Base-by-base conservation (phyloP, 2,797 vertebrate species). In the Gouania willdenowi region DNA sequence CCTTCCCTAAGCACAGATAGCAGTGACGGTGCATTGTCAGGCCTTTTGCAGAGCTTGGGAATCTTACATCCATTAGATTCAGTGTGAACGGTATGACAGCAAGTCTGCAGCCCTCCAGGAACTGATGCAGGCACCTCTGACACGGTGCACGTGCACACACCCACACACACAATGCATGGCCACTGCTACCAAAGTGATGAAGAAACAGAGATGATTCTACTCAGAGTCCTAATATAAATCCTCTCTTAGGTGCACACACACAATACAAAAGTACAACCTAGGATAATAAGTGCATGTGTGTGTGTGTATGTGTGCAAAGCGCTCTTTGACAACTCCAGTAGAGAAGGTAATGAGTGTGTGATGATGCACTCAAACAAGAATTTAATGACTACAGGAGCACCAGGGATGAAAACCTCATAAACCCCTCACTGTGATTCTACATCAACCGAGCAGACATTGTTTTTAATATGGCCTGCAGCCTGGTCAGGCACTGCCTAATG, bases 361-460 rank as follows among this genome's bases (percentile, higher is more conserved):
- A 69, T 77, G 68, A 77, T 48, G 48, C 60, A 67, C 55, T 75
- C 57, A 70, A 70, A 73, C 61, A 57, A 57, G 45, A 65, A 59
- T 36, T 52, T 80, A 79, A 81, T 69, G 72, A 81, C 58, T 58
- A 63, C 47, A 65, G 75, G 72, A n/a, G n/a, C n/a, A n/a, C n/a
- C n/a, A n/a, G n/a, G n/a, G n/a, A n/a, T n/a, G 30, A 29, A 41
- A 59, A 44, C 39, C 35, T 15, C 30, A 4, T 17, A 15, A 34
- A 7, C 35, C 12, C 16, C 26, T 8, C 10, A 39, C 30, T 37
- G 44, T 22, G 37, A 38, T 41, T 25, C 37, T 16, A 11, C 20
- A 38, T 45, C 32, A 53, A 41, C 4, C 41, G 51, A 27, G 11
- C 24, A 21, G 14, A 46, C 32, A 38, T n/a, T 58, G 26, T 23